Conservation (phyloP, 1,140 invertebrate species). For the Antheraea mylitta region DNA sequence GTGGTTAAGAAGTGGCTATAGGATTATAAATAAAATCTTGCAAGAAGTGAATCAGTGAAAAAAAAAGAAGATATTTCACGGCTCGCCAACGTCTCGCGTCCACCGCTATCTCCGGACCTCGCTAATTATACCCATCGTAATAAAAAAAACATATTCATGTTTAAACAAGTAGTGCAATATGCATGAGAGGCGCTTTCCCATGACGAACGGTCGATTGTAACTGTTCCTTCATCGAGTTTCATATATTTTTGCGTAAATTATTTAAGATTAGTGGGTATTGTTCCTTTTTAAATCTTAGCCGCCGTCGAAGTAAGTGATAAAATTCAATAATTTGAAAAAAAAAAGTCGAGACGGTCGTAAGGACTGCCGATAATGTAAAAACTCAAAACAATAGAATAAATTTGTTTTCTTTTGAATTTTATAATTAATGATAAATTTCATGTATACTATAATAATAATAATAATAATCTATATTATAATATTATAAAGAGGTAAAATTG, state of each 20-base stretch:
- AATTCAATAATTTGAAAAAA: no score
- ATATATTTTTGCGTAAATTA: slow-evolving; percentile 31
- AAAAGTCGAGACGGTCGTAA: no score
- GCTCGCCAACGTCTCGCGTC: slow-evolving; percentile 7
- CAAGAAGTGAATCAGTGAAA: no score
- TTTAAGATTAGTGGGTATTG: slow-evolving; percentile 30
- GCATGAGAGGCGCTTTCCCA: slow-evolving; percentile 42
- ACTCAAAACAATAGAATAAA: no score
- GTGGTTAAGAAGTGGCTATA: not conserved
- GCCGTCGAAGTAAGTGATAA: no score
- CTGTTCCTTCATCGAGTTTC: slow-evolving; percentile 42
- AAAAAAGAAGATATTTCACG: slow-evolving; percentile 24
- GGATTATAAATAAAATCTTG: slow-evolving; percentile 5
- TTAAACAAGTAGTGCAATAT: slow-evolving; percentile 47
- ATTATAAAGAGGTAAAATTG: no score
- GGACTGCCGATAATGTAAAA: no score
- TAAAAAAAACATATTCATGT: slow-evolving; percentile 20
- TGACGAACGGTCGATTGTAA: slow-evolving; percentile 36
- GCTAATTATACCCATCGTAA: not conserved
- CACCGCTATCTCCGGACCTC: not conserved
- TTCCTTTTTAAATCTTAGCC: slow-evolving; percentile 29
- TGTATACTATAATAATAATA: no score
- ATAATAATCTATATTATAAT: no score
- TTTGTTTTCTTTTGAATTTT: no score
- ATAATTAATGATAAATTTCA: no score